A percentile compares a stretch with the other conserved stretches of the same genome.
These are phyloP conservation scores for Acanthurus tractus DNA, from an alignment of 2,797 vertebrate species.

Conservation along the genomic window DNA sequence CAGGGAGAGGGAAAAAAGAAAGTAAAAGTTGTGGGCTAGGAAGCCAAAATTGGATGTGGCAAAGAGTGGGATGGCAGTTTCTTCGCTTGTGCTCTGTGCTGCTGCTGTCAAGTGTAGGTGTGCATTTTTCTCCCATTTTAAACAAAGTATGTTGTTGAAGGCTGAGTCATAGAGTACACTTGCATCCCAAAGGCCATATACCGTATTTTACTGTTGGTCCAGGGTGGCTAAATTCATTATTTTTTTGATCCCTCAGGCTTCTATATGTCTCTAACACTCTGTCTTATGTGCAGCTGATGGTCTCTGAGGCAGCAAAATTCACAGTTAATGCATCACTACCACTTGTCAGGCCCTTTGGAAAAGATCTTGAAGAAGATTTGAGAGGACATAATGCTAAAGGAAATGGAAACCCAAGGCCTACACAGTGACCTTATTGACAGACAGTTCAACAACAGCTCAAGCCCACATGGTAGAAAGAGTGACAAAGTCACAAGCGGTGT, in stretches of 20 bases:
- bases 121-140: constrained; percentile 37
- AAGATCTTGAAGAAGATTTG: constrained; percentile 74
- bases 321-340: constrained; percentile 78
- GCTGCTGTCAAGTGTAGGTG: constrained; percentile 53
- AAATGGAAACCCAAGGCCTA: constrained; percentile 54
- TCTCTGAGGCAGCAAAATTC: constrained; percentile 69
- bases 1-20: constrained; percentile 12
- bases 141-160: constrained; percentile 41
- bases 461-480: too few relatives aligned
- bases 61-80: constrained; percentile 25
- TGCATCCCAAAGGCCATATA: constrained; percentile 45
- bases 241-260: constrained; percentile 55
- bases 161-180: constrained; percentile 32
- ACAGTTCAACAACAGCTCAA: background rate
- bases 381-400: constrained; percentile 70
- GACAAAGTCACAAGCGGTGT: too few relatives aligned
- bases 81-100: constrained; percentile 22
- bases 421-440: constrained; percentile 54
- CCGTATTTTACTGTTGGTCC: constrained; percentile 44
- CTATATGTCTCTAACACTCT: constrained; percentile 65
- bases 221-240: constrained; percentile 50
- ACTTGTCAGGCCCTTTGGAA: constrained; percentile 75
- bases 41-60: constrained; percentile 23
- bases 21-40: constrained; percentile 30
- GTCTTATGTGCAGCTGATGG: constrained; percentile 52